A percentile compares a stretch with the other conserved stretches of the same genome.
Conservation (phyloP, 1,140 invertebrate genomes). For the Aphelinus certus region DNA sequence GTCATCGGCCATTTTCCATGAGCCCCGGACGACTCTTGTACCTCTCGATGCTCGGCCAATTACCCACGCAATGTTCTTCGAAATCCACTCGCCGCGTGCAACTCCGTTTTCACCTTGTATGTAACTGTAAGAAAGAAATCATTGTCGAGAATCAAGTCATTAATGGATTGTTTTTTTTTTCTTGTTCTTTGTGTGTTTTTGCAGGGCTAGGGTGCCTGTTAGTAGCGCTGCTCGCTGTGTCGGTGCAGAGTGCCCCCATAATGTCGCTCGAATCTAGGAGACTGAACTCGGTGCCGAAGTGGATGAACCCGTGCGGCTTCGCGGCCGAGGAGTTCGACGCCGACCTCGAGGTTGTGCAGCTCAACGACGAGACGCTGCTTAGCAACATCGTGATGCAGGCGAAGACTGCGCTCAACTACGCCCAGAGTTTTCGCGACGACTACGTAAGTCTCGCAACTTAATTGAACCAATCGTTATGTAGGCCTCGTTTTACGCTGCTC, state of each 20-base stretch:
- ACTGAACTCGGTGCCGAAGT: slow-evolving; percentile 57
- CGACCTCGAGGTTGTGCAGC: slow-evolving; percentile 54
- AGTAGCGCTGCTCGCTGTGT: slow-evolving; percentile 51
- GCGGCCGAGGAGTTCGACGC: slow-evolving; percentile 54
- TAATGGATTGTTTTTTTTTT: no score
- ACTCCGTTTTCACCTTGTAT: no score
- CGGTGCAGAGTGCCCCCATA: slow-evolving; percentile 55
- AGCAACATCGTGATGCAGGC: slow-evolving; percentile 63
- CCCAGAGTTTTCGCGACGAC: slow-evolving; percentile 61
- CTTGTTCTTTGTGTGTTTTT: no score
- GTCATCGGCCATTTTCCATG: no score
- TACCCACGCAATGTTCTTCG: no score
- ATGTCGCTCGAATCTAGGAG: slow-evolving; percentile 52
- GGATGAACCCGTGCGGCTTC: slow-evolving; percentile 68
- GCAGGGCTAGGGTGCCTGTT: slow-evolving; percentile 28
- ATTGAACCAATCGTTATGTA: no score
- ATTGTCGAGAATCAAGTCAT: no score
- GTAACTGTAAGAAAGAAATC: no score
- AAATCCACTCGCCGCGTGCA: no score
- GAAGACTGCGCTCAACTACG: slow-evolving; percentile 62
- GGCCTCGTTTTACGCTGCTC: no score
- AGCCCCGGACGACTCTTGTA: no score
- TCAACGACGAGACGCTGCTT: slow-evolving; percentile 59
- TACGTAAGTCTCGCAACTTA: slow-evolving; percentile 63
- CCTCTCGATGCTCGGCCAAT: no score